phyloP scores from a whole-genome alignment of 2,888 invertebrate genomes.

The Rhingia rostrata region DNA sequence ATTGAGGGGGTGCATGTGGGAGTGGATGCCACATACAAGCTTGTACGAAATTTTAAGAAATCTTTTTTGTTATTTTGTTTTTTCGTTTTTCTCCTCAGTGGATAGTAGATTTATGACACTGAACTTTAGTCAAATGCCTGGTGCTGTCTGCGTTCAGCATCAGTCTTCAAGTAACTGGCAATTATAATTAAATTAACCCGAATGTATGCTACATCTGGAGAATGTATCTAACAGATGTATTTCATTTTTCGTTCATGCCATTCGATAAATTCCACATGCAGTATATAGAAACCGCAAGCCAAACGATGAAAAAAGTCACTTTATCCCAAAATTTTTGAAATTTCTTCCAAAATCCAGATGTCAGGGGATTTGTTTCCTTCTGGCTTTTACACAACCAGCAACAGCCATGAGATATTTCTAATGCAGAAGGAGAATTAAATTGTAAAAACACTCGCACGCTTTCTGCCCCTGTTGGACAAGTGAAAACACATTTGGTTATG shows the following conservation, averaged over 20 bases:
- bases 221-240: constrained; percentile 51
- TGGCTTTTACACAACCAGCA: constrained; percentile 8
- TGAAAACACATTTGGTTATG: constrained; percentile 56
- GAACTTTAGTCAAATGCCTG: constrained; percentile 51
- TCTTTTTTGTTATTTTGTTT: constrained; percentile 34
- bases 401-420: constrained; percentile 39
- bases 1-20: constrained; percentile 61
- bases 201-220: constrained; percentile 54
- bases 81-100: constrained; percentile 5
- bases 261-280: constrained; percentile 57
- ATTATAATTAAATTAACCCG: constrained; percentile 61
- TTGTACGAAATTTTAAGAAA: constrained; percentile 18
- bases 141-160: constrained; percentile 14
- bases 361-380: constrained; percentile 40
- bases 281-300: neutral
- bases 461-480: constrained; percentile 7
- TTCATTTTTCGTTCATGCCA: constrained; percentile 27
- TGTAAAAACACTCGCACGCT: constrained; percentile 50
- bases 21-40: constrained; percentile 15
- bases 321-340: constrained; percentile 12
- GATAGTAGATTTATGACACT: constrained; percentile 71
- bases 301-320: constrained; percentile 23
- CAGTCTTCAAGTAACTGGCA: constrained; percentile 57
- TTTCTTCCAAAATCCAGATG: constrained; percentile 58
- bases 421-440: constrained; percentile 48